A percentile compares a stretch with the other conserved stretches of the same genome.
Conservation (phyloP, 2,797 vertebrate species). For the Paguma larvata region DNA sequence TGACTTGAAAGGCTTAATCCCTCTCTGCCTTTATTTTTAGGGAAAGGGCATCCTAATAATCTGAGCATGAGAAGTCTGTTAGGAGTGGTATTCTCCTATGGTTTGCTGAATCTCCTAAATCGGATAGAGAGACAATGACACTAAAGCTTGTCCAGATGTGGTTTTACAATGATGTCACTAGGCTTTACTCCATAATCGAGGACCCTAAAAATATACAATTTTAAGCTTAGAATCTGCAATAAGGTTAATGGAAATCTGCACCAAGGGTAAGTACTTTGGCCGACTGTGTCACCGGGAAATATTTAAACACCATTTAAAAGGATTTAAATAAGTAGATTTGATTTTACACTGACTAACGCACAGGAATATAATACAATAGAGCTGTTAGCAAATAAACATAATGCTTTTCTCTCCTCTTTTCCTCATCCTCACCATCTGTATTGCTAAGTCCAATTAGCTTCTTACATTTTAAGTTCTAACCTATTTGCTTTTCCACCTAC, state of each 20-base stretch:
- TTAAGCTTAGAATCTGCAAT: conserved; percentile 89
- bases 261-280: conserved; percentile 91
- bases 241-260: conserved; percentile 91
- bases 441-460: conserved; percentile 85
- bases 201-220: conserved; percentile 89
- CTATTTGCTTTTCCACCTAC: conserved; percentile 81
- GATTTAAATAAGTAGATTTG: conserved; percentile 93
- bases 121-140: conserved; percentile 88
- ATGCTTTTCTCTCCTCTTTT: conserved; percentile 78
- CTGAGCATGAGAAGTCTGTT: conserved; percentile 76
- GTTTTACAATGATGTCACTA: conserved; percentile 89
- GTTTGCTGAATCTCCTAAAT: conserved; percentile 87
- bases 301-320: conserved; percentile 92
- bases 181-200: conserved; percentile 88
- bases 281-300: conserved; percentile 90
- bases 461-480: conserved; percentile 82
- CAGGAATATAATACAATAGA: conserved; percentile 87
- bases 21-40: conserved; percentile 76
- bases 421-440: conserved; percentile 81
- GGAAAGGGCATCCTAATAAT: conserved; percentile 78
- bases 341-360: conserved; percentile 90
- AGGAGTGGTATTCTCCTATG: conserved; percentile 70
- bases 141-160: conserved; percentile 89
- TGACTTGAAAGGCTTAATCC: conserved; percentile 56
- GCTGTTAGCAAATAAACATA: conserved; percentile 88